Base-by-base conservation (phyloP, 1,140 invertebrate species). In the Palaemon carinicauda region DNA sequence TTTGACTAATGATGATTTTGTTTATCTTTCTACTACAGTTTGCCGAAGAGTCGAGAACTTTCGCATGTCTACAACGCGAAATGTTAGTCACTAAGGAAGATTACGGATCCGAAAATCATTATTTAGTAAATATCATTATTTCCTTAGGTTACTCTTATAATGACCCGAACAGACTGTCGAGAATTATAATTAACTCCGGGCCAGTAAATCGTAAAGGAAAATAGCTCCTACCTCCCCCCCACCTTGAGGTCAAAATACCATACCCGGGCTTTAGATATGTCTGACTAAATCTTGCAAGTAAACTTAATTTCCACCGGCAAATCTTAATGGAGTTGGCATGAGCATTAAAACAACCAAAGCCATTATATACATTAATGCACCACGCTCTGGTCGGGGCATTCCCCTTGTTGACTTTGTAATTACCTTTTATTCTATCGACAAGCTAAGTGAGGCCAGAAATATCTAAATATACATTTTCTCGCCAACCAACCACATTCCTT, bases 271-370 rank as follows among this genome's bases (percentile, higher is more conserved):
- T 31, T 85, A 85, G 51, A 85, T 85, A 79, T 85, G 82, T 85
- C 82, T 65, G 82, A 79, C 82, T 85, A 50, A 69, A 85, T 85
- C 82, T 85, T 85, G 74, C 82, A 85, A 85, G 82, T 85, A 85
- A 85, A 85, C 82, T 85, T 85, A 78, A 85, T 85, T 85, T 85
- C 78, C 74, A 79, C 82, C 74, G 75, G 74, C 82, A 79, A 85
- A 85, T 85, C 82, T 85, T 85, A 85, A 85, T 85, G 82, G 82
- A 85, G 82, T 85, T 85, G 74, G 82, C 82, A 85, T 85, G 75
- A 53, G 75, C 82, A 85, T 85, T 85, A 85, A 85, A 85, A 85
- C 82, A 85, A 79, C 50, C 74, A 60, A 69, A 78, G 50, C 82
- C 82, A 85, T 85, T 85, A 85, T 85, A 85, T 77, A 27, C 75